Percentiles rank a stretch among this genome's conserved stretches.
Evolutionary conservation across 1,140 invertebrate species (phyloP).

Genomic region (Rhyzopertha dominica): DNA sequence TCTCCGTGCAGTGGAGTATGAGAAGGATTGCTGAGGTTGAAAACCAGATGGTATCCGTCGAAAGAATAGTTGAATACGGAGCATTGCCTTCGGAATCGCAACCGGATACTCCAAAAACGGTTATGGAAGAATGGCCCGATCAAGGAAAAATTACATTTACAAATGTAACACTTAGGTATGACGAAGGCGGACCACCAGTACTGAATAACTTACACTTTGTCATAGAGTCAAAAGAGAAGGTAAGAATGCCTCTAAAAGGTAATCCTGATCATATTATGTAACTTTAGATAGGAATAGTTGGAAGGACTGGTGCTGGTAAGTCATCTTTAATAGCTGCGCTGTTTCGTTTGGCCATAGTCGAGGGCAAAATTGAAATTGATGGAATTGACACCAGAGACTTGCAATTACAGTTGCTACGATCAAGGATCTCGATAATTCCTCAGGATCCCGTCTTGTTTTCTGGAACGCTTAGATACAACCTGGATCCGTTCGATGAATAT

Average conservation of each 20-base stretch:
- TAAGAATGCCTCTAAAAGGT: constrained; percentile 67
- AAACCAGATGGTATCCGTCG: constrained; percentile 75
- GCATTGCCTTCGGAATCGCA: constrained; percentile 56
- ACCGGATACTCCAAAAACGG: constrained; percentile 44
- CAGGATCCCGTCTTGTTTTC: constrained; percentile 80
- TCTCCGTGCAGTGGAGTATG: constrained; percentile 66
- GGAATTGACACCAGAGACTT: constrained; percentile 57
- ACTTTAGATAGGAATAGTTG: constrained; percentile 56
- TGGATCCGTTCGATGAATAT: constrained; percentile 75
- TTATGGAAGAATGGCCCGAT: constrained; percentile 39
- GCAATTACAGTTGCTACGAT: constrained; percentile 62
- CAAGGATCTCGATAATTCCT: constrained; percentile 74
- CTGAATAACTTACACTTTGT: constrained; percentile 52
- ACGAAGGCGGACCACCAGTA: constrained; percentile 49
- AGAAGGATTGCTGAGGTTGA: constrained; percentile 71
- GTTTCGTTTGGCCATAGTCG: constrained; percentile 58
- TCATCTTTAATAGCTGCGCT: constrained; percentile 67
- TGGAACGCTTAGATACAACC: constrained; percentile 69
- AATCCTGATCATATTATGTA: neutral
- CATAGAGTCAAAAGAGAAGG: constrained; percentile 66
- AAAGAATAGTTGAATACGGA: constrained; percentile 72
- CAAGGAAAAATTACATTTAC: constrained; percentile 46
- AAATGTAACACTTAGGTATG: constrained; percentile 50
- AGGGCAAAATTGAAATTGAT: constrained; percentile 70
- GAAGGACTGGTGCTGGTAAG: constrained; percentile 76